These are phyloP conservation scores for Forbesichthys papilliferus DNA, from an alignment of 2,113 vertebrate genomes.

Conservation along the genomic window DNA sequence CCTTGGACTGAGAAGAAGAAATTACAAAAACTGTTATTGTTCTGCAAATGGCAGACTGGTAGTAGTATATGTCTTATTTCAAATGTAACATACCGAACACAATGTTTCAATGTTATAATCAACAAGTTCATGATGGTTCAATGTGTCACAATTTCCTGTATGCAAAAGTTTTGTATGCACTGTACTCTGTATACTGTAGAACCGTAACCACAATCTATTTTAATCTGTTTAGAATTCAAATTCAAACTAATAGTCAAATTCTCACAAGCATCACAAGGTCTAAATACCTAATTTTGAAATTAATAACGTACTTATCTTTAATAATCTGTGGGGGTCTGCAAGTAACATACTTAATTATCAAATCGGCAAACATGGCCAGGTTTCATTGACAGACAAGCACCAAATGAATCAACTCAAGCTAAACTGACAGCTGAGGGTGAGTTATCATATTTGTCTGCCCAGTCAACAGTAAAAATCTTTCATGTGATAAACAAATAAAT, in stretches of 20 bases:
- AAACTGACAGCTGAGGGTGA: constrained; percentile 53
- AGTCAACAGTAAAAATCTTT: constrained; percentile 64
- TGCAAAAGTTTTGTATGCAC: no score
- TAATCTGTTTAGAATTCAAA: neutral
- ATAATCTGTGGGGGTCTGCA: constrained; percentile 5
- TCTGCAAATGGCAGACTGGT: constrained; percentile 1
- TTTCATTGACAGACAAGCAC: constrained; percentile 46
- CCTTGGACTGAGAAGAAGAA: constrained; percentile 1
- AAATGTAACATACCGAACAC: neutral
- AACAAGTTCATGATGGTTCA: neutral
- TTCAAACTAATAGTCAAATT: neutral
- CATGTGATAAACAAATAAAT: constrained; percentile 49
- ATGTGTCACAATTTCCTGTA: neutral
- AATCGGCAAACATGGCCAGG: constrained; percentile 12
- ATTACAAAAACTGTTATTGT: constrained; percentile 1
- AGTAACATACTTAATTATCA: constrained; percentile 9
- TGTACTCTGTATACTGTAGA: no score
- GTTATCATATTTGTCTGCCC: constrained; percentile 56
- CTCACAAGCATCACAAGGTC: neutral
- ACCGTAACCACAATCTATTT: neutral
- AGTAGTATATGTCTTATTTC: neutral
- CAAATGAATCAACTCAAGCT: constrained; percentile 66
- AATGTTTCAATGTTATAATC: neutral
- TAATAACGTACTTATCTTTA: neutral
- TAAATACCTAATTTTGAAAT: constrained; percentile 8